Percentiles rank a stretch among this genome's conserved stretches.
Evolutionary conservation across 2,888 invertebrate species (phyloP).

Genomic region (Brachypalpus laphriformis): DNA sequence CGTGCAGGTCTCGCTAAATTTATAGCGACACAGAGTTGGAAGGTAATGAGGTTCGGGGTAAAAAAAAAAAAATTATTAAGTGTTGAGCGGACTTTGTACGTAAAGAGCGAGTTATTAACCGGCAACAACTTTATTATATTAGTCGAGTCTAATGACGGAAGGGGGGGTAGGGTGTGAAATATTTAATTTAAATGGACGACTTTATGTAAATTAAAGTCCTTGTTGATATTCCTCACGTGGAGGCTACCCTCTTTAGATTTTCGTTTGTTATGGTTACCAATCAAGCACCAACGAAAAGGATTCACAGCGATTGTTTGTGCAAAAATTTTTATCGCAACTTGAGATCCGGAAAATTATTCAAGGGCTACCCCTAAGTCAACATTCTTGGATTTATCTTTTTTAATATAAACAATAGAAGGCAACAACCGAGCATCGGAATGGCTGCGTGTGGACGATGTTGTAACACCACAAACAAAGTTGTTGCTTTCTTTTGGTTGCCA

Average conservation of each 20-base stretch:
- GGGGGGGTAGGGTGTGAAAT: neutral
- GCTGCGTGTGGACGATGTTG: neutral
- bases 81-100: slow-evolving; percentile 42
- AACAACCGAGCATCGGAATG: slow-evolving; percentile 22
- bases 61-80: slow-evolving; percentile 47
- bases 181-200: slow-evolving; percentile 43
- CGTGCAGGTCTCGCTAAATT: slow-evolving; percentile 45
- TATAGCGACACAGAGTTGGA: slow-evolving; percentile 51
- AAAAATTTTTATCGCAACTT: neutral
- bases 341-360: slow-evolving; percentile 27
- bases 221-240: slow-evolving; percentile 25
- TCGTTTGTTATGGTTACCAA: slow-evolving; percentile 15
- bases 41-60: slow-evolving; percentile 59
- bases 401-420: slow-evolving; percentile 37
- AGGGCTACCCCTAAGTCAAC: slow-evolving; percentile 41
- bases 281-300: neutral
- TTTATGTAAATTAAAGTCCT: slow-evolving; percentile 54
- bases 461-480: slow-evolving; percentile 19
- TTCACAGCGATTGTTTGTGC: slow-evolving; percentile 8
- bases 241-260: slow-evolving; percentile 13
- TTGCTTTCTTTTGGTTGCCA: slow-evolving; percentile 21
- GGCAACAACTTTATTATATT: slow-evolving; percentile 51
- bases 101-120: slow-evolving; percentile 44
- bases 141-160: slow-evolving; percentile 1
- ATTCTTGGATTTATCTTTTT: slow-evolving; percentile 46